These are phyloP conservation scores for Aporophyla lueneburgensis DNA, from an alignment of 2,888 invertebrate species.

Conservation along the genomic window DNA sequence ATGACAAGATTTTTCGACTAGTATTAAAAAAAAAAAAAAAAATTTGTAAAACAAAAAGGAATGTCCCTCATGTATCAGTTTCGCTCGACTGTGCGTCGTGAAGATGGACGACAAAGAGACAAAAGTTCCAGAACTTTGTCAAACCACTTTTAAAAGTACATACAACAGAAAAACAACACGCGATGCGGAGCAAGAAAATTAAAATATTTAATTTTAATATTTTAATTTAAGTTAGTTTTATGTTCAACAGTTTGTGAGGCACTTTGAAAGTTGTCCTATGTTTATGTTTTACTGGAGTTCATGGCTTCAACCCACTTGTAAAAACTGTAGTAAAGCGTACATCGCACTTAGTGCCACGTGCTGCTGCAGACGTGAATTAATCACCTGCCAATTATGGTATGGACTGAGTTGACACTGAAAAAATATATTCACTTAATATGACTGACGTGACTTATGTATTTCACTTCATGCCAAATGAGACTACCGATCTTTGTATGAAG, in stretches of 20 bases:
- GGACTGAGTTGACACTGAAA: neutral
- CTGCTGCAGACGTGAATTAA: conserved; percentile 24
- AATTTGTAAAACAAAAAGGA: no score
- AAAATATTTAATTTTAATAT: conserved; percentile 38
- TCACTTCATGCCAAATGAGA: neutral
- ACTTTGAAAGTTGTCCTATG: conserved; percentile 21
- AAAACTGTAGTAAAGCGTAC: conserved; percentile 31
- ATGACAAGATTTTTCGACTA: no score
- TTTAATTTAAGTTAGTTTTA: conserved; percentile 43
- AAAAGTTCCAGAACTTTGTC: conserved; percentile 20
- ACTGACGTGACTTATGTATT: neutral
- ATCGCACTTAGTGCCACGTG: conserved; percentile 12
- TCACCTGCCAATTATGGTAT: conserved; percentile 14
- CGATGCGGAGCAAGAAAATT: conserved; percentile 18
- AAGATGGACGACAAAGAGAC: conserved; percentile 24
- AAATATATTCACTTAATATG: neutral
- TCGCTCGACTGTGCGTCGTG: no score
- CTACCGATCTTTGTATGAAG: neutral
- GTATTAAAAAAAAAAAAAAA: no score
- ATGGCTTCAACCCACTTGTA: conserved; percentile 4
- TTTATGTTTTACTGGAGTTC: conserved; percentile 21
- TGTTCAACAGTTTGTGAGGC: conserved; percentile 23
- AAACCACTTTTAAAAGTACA: conserved; percentile 21
- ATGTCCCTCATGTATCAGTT: no score
- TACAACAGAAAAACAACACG: conserved; percentile 10